Conservation (phyloP, 2,888 invertebrate species). For the Corythucha ciliata region DNA sequence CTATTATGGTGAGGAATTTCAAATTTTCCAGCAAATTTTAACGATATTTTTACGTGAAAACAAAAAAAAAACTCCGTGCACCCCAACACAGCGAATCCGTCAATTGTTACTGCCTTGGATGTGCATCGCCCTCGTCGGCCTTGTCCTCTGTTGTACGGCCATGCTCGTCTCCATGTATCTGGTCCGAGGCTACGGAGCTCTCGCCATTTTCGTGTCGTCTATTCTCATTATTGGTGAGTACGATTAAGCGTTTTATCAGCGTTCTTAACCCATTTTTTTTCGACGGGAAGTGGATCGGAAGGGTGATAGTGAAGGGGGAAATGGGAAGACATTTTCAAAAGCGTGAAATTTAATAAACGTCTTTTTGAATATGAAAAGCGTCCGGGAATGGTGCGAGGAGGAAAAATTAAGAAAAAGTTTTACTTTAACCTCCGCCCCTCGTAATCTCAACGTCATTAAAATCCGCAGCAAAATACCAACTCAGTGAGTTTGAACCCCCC, state of each 20-base stretch:
- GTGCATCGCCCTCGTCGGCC: conserved; percentile 41
- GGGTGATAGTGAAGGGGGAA: not conserved
- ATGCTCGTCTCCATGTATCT: conserved; percentile 35
- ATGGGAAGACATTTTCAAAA: not conserved
- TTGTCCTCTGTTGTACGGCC: conserved; percentile 38
- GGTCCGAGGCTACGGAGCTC: conserved; percentile 29
- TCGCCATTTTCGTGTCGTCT: conserved; percentile 29
- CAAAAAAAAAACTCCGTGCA: too few species aligned
- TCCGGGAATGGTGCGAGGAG: too few species aligned
- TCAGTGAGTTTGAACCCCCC: too few species aligned
- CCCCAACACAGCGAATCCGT: conserved; percentile 42
- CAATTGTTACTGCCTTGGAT: conserved; percentile 44
- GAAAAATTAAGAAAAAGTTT: too few species aligned
- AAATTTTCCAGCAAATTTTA: not conserved
- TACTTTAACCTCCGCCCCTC: too few species aligned
- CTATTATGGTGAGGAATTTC: conserved; percentile 40
- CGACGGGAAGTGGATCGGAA: too few species aligned
- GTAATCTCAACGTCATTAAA: too few species aligned
- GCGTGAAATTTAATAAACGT: too few species aligned
- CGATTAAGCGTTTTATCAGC: not conserved
- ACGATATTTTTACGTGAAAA: too few species aligned
- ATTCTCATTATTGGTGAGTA: conserved; percentile 32
- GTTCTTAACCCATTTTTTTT: not conserved
- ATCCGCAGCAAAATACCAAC: too few species aligned
- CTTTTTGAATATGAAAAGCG: too few species aligned